A percentile compares a stretch with the other conserved stretches of the same genome.
Conservation (phyloP, 2,888 invertebrate species). For the Strigamia crassipes region DNA sequence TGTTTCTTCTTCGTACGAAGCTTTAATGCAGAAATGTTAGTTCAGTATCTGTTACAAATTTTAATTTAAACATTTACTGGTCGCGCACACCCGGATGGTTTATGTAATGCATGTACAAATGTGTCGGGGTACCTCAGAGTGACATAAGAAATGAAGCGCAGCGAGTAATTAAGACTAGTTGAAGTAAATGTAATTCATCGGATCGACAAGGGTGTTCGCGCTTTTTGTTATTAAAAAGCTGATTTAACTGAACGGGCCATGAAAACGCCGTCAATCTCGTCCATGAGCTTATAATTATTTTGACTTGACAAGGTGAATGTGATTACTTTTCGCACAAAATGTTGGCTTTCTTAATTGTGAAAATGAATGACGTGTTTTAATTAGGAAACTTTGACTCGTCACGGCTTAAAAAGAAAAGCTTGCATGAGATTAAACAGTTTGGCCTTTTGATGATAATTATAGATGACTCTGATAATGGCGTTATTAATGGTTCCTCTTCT, state of each 20-base stretch:
- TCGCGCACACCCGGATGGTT: too few species aligned
- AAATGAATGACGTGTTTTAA: conserved; percentile 21
- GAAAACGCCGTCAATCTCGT: conserved; percentile 8
- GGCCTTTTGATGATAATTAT: conserved; percentile 21
- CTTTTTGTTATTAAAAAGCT: conserved; percentile 3
- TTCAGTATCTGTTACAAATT: too few species aligned
- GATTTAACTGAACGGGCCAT: neutral
- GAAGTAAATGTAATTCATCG: neutral
- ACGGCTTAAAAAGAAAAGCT: conserved; percentile 2
- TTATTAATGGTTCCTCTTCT: neutral
- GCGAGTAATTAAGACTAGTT: neutral
- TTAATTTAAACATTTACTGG: too few species aligned
- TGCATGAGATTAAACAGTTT: conserved; percentile 16
- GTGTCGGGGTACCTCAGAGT: too few species aligned
- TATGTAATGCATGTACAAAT: too few species aligned
- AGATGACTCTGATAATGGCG: conserved; percentile 8
- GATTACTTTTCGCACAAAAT: conserved; percentile 5
- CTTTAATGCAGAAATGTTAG: too few species aligned
- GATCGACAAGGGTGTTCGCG: neutral
- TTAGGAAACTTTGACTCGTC: conserved; percentile 21
- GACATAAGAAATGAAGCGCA: too few species aligned
- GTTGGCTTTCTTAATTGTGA: conserved; percentile 16
- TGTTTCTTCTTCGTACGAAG: neutral
- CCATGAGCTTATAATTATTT: neutral
- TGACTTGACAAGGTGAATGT: conserved; percentile 4